Evolutionary conservation across 2,888 invertebrate species (phyloP).

Genomic region (Frankliniella fusca): DNA sequence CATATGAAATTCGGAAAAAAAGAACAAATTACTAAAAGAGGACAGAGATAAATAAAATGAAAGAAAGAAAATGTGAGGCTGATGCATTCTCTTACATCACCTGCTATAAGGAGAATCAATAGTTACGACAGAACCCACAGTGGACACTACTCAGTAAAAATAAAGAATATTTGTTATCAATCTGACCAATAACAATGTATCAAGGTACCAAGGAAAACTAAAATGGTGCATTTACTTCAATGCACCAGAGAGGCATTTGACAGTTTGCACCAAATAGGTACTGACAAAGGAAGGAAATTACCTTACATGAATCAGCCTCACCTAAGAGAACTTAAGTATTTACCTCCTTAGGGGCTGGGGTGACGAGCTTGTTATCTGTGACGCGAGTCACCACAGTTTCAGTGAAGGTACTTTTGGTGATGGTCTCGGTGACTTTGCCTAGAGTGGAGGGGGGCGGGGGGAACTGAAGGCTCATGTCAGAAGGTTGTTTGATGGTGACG

Average conservation of each 20-base stretch:
- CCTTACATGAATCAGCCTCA: slow-evolving; percentile 24
- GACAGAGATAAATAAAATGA: background rate
- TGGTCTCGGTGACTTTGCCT: slow-evolving; percentile 87
- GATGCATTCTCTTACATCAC: background rate
- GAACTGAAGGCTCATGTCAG: slow-evolving; percentile 64
- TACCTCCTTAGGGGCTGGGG: slow-evolving; percentile 87
- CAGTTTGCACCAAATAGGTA: slow-evolving; percentile 4
- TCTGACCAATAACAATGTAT: background rate
- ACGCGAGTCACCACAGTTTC: slow-evolving; percentile 91
- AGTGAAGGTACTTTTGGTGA: slow-evolving; percentile 93
- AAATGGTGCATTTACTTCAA: background rate
- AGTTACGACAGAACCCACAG: background rate
- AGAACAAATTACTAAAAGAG: background rate
- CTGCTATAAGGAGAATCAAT: background rate
- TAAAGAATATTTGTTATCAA: no score
- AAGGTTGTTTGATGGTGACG: slow-evolving; percentile 77
- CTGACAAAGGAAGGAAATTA: background rate
- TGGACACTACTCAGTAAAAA: background rate
- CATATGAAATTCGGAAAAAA: background rate
- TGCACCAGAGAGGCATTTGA: slow-evolving; percentile 3
- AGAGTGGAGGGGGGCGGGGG: slow-evolving; percentile 79
- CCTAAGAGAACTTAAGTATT: slow-evolving; percentile 43
- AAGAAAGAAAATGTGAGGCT: slow-evolving; percentile 15
- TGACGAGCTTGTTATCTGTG: slow-evolving; percentile 85
- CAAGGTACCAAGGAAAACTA: background rate